Evolutionary conservation across 2,113 vertebrate species (phyloP).

Genomic region (Phrynosoma platyrhinos): DNA sequence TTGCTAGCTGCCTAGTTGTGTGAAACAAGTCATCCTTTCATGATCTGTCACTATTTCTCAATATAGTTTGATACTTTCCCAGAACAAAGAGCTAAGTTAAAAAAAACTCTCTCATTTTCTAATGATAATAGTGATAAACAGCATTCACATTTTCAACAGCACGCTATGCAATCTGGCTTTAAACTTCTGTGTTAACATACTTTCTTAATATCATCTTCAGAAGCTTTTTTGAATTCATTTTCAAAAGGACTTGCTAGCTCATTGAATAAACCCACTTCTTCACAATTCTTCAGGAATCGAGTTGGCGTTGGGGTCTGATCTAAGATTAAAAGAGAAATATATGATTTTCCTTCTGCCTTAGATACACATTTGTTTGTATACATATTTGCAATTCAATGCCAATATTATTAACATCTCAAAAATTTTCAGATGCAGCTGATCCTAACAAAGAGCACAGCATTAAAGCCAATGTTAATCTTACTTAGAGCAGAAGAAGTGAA

Average conservation of each 20-base stretch:
- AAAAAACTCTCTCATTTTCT: background rate
- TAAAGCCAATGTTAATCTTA: background rate
- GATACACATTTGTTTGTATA: background rate
- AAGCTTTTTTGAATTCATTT: constrained; percentile 97
- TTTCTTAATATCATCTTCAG: constrained; percentile 98
- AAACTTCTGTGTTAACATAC: constrained; percentile 73
- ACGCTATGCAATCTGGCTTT: background rate
- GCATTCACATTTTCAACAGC: background rate
- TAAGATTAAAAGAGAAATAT: constrained; percentile 74
- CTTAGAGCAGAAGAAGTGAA: background rate
- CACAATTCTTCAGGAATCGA: constrained; percentile 98
- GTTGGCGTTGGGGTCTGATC: constrained; percentile 99
- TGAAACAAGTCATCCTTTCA: no score
- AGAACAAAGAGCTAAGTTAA: background rate
- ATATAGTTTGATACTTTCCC: background rate
- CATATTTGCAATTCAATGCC: background rate
- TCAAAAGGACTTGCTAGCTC: constrained; percentile 98
- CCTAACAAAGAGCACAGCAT: background rate
- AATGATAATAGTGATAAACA: background rate
- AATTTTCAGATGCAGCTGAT: background rate
- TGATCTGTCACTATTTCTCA: background rate
- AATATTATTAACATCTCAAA: background rate
- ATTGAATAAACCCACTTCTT: constrained; percentile 99
- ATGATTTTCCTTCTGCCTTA: constrained; percentile 1
- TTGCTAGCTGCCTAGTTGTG: background rate